phyloP scores from a whole-genome alignment of 2,797 vertebrate species.

The Florisuga fusca region DNA sequence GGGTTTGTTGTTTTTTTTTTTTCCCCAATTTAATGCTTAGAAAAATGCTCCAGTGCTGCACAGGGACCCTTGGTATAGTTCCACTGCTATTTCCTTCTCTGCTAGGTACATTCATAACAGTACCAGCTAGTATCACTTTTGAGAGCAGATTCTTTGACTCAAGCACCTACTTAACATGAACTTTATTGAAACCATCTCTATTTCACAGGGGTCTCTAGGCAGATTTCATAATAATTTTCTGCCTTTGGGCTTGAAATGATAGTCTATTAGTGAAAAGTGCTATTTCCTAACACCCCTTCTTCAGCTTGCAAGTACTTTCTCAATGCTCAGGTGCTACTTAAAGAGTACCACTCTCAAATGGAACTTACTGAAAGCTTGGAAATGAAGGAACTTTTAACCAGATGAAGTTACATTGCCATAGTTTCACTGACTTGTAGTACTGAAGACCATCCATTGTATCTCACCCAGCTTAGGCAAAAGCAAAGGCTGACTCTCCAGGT shows the following conservation, averaged over 20 bases:
- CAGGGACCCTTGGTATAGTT: not conserved
- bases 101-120: not conserved
- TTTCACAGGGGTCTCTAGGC: not conserved
- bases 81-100: not conserved
- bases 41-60: not conserved
- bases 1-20: not conserved
- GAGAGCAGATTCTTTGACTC: not conserved
- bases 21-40: not conserved
- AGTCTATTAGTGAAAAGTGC: not conserved
- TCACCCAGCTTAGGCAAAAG: not conserved
- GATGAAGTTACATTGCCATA: not conserved
- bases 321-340: not conserved
- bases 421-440: not conserved
- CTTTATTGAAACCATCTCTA: not conserved
- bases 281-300: not conserved
- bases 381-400: not conserved
- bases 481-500: not conserved
- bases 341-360: not conserved
- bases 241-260: not conserved
- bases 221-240: not conserved
- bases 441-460: not conserved
- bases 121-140: not conserved
- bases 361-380: not conserved
- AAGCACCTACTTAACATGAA: not conserved
- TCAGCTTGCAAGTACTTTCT: not conserved